Evolutionary conservation across 2,113 vertebrate genomes (phyloP).

Genomic region (Ranitomeya imitator): DNA sequence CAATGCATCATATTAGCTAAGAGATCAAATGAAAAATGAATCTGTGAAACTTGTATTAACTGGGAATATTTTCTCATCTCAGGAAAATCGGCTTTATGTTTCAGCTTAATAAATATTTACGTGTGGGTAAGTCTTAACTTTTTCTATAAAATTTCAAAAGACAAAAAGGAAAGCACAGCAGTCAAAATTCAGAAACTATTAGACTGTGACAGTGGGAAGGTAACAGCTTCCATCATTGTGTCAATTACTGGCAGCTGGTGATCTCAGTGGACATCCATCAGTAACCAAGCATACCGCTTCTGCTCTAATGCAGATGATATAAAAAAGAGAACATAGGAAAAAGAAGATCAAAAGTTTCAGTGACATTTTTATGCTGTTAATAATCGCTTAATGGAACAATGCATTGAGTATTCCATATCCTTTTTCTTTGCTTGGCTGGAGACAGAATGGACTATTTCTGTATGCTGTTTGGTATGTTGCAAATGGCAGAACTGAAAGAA

Average conservation of each 20-base stretch:
- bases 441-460: background rate
- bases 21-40: too few relatives aligned
- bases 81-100: too few relatives aligned
- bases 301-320: background rate
- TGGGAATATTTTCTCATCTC: too few relatives aligned
- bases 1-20: too few relatives aligned
- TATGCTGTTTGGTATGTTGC: background rate
- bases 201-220: slow-evolving; percentile 15
- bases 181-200: slow-evolving; percentile 7
- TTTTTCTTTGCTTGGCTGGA: background rate
- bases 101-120: background rate
- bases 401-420: background rate
- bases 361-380: slow-evolving; percentile 6
- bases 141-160: background rate
- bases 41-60: too few relatives aligned
- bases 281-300: background rate
- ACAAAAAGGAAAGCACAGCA: background rate
- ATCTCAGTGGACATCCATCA: slow-evolving; percentile 33
- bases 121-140: background rate
- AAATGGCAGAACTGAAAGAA: background rate
- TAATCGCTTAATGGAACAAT: slow-evolving; percentile 8
- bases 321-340: background rate
- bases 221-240: slow-evolving; percentile 3
- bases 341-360: background rate
- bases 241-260: slow-evolving; percentile 14